A percentile compares a stretch with the other conserved stretches of the same genome.
These are phyloP conservation scores for Acronicta alni DNA, from an alignment of 2,888 invertebrate genomes.

Conservation along the genomic window DNA sequence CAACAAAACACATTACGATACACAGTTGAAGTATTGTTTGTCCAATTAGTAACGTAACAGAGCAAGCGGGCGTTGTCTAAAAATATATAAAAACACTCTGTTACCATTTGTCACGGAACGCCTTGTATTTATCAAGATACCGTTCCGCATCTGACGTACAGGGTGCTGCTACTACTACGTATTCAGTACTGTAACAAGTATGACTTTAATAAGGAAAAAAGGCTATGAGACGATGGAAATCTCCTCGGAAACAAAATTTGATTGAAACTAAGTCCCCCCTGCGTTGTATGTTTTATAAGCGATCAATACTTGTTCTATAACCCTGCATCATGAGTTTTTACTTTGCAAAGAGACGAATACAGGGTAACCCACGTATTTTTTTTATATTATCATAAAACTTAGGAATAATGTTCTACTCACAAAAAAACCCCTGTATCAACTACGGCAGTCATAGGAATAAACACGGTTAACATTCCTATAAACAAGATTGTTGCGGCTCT, in stretches of 20 bases:
- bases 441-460: conserved; percentile 77
- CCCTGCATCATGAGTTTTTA: too few relatives aligned
- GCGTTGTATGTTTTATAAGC: too few relatives aligned
- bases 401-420: conserved; percentile 19
- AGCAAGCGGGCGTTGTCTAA: conserved; percentile 76
- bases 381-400: conserved; percentile 4
- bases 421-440: conserved; percentile 63
- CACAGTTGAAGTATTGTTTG: conserved; percentile 79
- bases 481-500: conserved; percentile 84
- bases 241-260: too few relatives aligned
- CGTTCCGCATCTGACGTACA: conserved; percentile 69
- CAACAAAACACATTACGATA: conserved; percentile 52
- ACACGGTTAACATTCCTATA: conserved; percentile 86
- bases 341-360: too few relatives aligned
- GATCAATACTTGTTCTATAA: too few relatives aligned
- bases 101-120: conserved; percentile 87
- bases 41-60: conserved; percentile 81
- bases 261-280: too few relatives aligned
- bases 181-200: conserved; percentile 12
- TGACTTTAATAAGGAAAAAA: too few relatives aligned
- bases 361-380: too few relatives aligned
- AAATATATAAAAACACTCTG: conserved; percentile 88
- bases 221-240: too few relatives aligned
- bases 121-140: conserved; percentile 87
- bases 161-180: conserved; percentile 65